A percentile compares a stretch with the other conserved stretches of the same genome.
Evolutionary conservation across 2,888 invertebrate genomes (phyloP).

Genomic region (Sclerodermus sp.): DNA sequence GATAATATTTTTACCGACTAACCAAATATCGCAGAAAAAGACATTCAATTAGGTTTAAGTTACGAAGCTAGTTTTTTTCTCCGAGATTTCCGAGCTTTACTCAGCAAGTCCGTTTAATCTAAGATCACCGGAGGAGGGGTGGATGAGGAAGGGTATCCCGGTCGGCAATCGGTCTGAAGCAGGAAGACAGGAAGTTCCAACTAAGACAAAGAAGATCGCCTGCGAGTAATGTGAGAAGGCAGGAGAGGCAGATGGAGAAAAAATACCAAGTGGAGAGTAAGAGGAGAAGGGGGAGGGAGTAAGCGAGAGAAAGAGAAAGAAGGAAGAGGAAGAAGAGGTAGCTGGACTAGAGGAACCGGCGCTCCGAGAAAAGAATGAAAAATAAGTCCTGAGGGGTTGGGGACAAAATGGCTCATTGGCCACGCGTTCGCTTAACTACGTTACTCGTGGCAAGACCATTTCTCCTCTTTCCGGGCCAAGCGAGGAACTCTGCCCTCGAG

Average conservation of each 20-base stretch:
- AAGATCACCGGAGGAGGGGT: conserved; percentile 21
- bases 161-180: conserved; percentile 14
- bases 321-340: conserved; percentile 1
- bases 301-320: conserved; percentile 9
- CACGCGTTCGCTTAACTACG: conserved; percentile 48
- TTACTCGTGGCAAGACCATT: conserved; percentile 46
- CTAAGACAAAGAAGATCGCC: background rate
- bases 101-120: conserved; percentile 18
- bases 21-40: no score
- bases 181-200: conserved; percentile 12
- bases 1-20: no score
- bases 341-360: background rate
- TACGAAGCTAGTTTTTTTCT: no score
- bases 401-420: conserved; percentile 52
- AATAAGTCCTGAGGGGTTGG: conserved; percentile 35
- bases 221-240: background rate
- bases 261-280: conserved; percentile 8
- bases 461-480: conserved; percentile 30
- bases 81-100: conserved; percentile 8
- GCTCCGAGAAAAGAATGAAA: conserved; percentile 31
- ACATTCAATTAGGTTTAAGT: no score
- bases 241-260: conserved; percentile 12
- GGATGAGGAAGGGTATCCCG: conserved; percentile 4
- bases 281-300: conserved; percentile 4
- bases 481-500: conserved; percentile 17